Evolutionary conservation across 2,113 vertebrate species (phyloP), one percentile per base, ranked within the genome.

Genomic region (Gallinago media): DNA sequence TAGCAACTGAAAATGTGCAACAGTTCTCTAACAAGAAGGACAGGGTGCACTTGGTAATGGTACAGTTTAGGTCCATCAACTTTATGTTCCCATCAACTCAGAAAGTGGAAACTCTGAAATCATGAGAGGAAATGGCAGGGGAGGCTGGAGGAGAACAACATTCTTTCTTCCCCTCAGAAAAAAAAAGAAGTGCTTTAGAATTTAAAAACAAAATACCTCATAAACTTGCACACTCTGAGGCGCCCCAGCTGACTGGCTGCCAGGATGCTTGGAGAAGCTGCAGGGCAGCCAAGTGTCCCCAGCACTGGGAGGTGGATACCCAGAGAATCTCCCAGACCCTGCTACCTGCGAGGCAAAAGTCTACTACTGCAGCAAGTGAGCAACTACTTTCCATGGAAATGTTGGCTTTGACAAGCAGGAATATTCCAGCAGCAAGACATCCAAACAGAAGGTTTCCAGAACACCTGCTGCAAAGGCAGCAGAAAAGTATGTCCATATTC

Each of bases 1-100:
- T 74, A 90, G 38, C 42, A 88, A 85, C 58, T 58, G 49, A 32
- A 96, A 85, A 97, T 16, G 27, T 72, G 22, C 49, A 80, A 88
- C n/a, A 80, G 59, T 18, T 86, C 62, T 46, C 2, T 52, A 73
- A 70, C 31, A 82, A 56, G 46, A 79, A 85, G 2, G 18, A 38
- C 54, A 70, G 15, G 16, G 11, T 32, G 22, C 29, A 47, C 22
- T 52, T 55, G 22, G 14, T 63, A 89, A 59, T 3, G 62, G 34
- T 20, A 49, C 15, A 66, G 14, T n/a, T 78, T 40, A 73, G 42
- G 23, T 63, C 1, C 0, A 70, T 40, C 27, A 32, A 56, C 26
- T 47, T 78, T 10, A 74, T 1, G 3, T 54, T 9, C 18, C 7
- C n/a, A 20, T 5, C 44, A 80, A 31, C 29, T 40, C 21, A 36